phyloP scores from a whole-genome alignment of 2,797 vertebrate genomes.

The Amazonetta brasiliensis region DNA sequence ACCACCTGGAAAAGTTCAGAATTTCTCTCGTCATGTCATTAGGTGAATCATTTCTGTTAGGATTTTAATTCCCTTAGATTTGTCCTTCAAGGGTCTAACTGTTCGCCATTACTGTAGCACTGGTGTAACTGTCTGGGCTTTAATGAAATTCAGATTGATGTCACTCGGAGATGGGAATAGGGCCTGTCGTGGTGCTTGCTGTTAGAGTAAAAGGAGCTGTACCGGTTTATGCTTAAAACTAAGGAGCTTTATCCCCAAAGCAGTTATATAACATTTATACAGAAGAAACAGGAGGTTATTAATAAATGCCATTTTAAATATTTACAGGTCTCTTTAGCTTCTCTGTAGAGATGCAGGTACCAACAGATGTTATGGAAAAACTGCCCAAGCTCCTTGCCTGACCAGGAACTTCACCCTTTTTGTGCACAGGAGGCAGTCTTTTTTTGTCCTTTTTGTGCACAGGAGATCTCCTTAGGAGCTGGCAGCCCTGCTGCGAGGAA shows the following conservation, averaged over 20 bases:
- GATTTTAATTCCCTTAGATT: not conserved
- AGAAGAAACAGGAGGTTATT: not conserved
- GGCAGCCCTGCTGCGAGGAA: not conserved
- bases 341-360: not conserved
- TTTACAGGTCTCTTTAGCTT: not conserved
- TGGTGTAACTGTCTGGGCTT: not conserved
- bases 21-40: not conserved
- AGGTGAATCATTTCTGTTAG: not conserved
- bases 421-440: not conserved
- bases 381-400: not conserved
- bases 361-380: not conserved
- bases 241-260: not conserved
- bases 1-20: not conserved
- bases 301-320: conserved; percentile 4
- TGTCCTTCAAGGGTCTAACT: not conserved
- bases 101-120: not conserved
- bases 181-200: not conserved
- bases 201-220: not conserved
- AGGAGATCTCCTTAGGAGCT: not conserved
- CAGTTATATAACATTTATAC: not conserved
- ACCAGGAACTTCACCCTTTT: not conserved
- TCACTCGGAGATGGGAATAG: not conserved
- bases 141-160: conserved; percentile 16
- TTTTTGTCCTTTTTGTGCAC: not conserved
- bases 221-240: not conserved